phyloP scores from a whole-genome alignment of 2,888 invertebrate genomes.

The Sipha maydis region DNA sequence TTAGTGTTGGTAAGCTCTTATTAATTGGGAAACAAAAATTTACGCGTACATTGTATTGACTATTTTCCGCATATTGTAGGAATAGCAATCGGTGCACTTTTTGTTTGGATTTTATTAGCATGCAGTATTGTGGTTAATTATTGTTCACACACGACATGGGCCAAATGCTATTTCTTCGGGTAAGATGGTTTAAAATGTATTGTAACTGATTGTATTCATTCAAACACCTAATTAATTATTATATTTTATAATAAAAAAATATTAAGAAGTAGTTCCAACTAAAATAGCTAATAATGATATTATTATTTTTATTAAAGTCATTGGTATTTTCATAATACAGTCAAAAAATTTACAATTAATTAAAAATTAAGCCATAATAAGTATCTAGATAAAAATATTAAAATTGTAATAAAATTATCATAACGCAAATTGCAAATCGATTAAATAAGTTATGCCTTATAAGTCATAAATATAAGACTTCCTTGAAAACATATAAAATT shows the following conservation, averaged over 20 bases:
- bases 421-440: not conserved
- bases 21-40: not conserved
- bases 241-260: too few species aligned
- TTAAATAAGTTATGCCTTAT: not conserved
- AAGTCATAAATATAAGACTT: not conserved
- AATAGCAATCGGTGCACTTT: constrained; percentile 39
- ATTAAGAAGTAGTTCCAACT: not conserved
- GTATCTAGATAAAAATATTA: not conserved
- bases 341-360: not conserved
- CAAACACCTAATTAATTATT: not conserved
- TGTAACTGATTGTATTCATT: not conserved
- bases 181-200: not conserved
- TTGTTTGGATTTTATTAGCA: constrained; percentile 54
- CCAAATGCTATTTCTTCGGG: constrained; percentile 59
- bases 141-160: constrained; percentile 51
- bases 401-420: not conserved
- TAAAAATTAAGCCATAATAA: not conserved
- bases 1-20: constrained; percentile 21
- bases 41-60: too few species aligned
- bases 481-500: not conserved
- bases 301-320: not conserved
- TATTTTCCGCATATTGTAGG: not conserved
- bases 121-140: constrained; percentile 56
- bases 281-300: not conserved
- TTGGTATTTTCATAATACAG: not conserved